Evolutionary conservation across 1,140 invertebrate species (phyloP), one percentile per base, ranked within the genome.

Genomic region (Scylla paramamosain): DNA sequence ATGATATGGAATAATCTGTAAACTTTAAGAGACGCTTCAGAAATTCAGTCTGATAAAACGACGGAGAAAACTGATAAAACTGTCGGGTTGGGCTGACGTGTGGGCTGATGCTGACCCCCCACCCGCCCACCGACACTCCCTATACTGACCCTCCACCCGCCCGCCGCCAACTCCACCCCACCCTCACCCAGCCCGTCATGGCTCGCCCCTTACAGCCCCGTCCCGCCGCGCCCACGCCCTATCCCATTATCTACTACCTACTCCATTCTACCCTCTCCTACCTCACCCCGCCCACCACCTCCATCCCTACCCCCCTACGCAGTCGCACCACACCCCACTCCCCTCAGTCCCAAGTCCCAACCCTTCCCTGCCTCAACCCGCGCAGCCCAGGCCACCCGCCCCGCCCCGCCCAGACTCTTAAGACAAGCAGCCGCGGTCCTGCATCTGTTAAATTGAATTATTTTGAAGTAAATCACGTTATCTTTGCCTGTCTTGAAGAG

Each of bases 361-460:
- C 25, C 67, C 67, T 2, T 7, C 67, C n/a, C n/a, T 20, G n/a
- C 25, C 67, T 20, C 67, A 77, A n/a, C n/a, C 67, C 20, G 8
- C 67, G 7, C 67, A 20, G 6, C 25, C 67, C 25, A 59, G 12
- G 6, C 39, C 39, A 39, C 20, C 20, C 2, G 12, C 52, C 2
- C 52, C 52, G 12, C 52, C 52, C 52, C 52, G 12, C 52, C 52
- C 52, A 39, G 20, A 4, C 52, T n/a, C 67, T n/a, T 77, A 77
- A n/a, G 20, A n/a, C 67, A 77, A n/a, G 25, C 67, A 77, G 67
- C 20, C 10, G 12, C 25, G 6, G 20, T 77, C n/a, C 67, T n/a
- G 67, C 67, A 25, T 77, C 67, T 77, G 67, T 77, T 77, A 77
- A 77, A 77, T 77, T 77, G 67, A 77, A 77, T 77, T 77, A 77